Evolutionary conservation across 2,888 invertebrate species (phyloP).

Genomic region (Cheilosia impressa): DNA sequence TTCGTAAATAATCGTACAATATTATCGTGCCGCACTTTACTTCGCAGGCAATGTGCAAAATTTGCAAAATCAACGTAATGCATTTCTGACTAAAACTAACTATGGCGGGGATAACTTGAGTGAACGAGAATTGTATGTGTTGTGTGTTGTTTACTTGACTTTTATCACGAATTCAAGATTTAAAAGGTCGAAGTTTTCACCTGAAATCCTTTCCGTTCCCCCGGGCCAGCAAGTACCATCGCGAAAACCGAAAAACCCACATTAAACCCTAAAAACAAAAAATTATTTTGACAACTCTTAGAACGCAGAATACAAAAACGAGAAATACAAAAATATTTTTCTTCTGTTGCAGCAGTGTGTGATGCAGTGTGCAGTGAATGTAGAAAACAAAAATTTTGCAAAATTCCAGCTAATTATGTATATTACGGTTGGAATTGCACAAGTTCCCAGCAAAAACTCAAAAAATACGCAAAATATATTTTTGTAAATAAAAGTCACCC

Average conservation of each 20-base stretch:
- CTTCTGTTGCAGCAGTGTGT: conserved; percentile 68
- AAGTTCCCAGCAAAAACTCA: conserved; percentile 49
- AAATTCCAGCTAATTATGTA: conserved; percentile 50
- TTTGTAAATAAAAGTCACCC: conserved; percentile 73
- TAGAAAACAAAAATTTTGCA: conserved; percentile 44
- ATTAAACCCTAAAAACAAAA: conserved; percentile 65
- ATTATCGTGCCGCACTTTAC: conserved; percentile 61
- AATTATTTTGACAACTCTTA: conserved; percentile 72
- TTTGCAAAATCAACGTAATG: conserved; percentile 75
- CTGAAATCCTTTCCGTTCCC: conserved; percentile 43
- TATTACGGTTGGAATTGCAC: conserved; percentile 48
- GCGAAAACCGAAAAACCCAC: conserved; percentile 51
- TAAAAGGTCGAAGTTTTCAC: conserved; percentile 69
- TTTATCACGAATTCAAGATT: conserved; percentile 65
- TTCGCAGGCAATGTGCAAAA: conserved; percentile 60
- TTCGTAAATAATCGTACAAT: conserved; percentile 49
- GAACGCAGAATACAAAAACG: conserved; percentile 73
- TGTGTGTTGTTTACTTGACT: conserved; percentile 77
- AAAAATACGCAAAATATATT: conserved; percentile 62
- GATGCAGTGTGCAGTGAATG: conserved; percentile 63
- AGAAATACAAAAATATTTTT: conserved; percentile 71
- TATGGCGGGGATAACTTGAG: conserved; percentile 78
- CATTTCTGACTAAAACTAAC: conserved; percentile 76
- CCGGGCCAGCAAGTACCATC: conserved; percentile 21
- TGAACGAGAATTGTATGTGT: conserved; percentile 71